Evolutionary conservation across 1,140 invertebrate genomes (phyloP).

Genomic region (Oryctes rhinoceros): DNA sequence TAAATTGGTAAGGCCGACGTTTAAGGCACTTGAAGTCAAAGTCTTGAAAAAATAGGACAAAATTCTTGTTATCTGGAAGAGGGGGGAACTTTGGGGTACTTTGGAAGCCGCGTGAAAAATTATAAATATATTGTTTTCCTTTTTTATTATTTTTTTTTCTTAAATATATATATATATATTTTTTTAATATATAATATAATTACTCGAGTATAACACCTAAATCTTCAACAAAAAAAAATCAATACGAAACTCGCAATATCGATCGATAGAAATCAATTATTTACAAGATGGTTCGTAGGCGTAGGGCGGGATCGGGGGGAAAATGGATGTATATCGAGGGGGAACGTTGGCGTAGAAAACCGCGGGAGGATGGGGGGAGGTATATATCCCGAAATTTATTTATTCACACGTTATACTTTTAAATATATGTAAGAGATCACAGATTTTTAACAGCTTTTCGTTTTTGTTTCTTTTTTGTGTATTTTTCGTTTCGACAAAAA

Average conservation of each 20-base stretch:
- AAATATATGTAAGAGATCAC: slow-evolving; percentile 16
- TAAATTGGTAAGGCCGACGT: background rate
- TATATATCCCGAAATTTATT: background rate
- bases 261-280: too few relatives aligned
- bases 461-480: background rate
- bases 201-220: background rate
- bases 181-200: background rate
- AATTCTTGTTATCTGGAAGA: background rate
- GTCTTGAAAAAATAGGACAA: slow-evolving; percentile 10
- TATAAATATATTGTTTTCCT: background rate
- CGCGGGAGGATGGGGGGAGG: too few relatives aligned
- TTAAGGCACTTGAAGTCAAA: slow-evolving; percentile 4
- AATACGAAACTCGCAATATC: too few relatives aligned
- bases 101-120: background rate
- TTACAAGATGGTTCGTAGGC: too few relatives aligned
- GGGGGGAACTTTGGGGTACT: background rate
- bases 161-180: slow-evolving; percentile 8
- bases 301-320: too few relatives aligned
- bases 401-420: background rate
- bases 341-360: too few relatives aligned
- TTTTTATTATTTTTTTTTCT: background rate
- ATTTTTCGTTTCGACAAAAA: background rate
- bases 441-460: slow-evolving; percentile 1
- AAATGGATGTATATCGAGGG: background rate
- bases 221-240: background rate